Conservation (phyloP, 2,113 vertebrate species). For the Oncorhynchus keta region DNA sequence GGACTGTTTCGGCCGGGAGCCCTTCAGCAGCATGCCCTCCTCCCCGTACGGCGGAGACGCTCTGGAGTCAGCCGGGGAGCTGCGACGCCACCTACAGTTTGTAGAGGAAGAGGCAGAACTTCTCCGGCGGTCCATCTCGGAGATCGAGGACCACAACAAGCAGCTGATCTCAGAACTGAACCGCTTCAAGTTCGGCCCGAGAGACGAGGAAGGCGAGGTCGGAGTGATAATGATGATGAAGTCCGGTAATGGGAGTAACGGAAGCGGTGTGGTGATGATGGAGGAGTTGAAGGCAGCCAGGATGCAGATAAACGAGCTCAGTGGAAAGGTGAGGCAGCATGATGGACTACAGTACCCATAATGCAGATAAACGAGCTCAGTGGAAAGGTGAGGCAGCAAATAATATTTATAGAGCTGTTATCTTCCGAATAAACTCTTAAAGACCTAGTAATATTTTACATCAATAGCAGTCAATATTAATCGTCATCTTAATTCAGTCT, state of each 20-base stretch:
- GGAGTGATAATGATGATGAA: slow-evolving; percentile 40
- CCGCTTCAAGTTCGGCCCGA: slow-evolving; percentile 89
- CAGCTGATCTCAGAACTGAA: slow-evolving; percentile 90
- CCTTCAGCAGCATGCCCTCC: slow-evolving; percentile 86
- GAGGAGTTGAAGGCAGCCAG: slow-evolving; percentile 90
- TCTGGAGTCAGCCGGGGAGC: slow-evolving; percentile 84
- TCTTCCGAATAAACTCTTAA: no score
- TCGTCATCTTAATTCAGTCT: no score
- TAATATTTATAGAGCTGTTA: no score
- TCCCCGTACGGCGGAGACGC: slow-evolving; percentile 87
- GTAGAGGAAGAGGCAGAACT: slow-evolving; percentile 97
- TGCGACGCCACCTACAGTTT: slow-evolving; percentile 92
- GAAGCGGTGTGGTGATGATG: slow-evolving; percentile 66
- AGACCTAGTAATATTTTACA: no score
- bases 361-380: no score
- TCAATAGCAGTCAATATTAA: no score
- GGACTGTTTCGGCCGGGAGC: slow-evolving; percentile 85
- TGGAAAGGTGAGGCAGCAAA: no score
- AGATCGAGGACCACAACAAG: slow-evolving; percentile 96
- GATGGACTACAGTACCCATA: no score
- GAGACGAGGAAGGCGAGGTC: slow-evolving; percentile 51
- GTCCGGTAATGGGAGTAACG: slow-evolving; percentile 31
- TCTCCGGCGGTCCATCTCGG: slow-evolving; percentile 89
- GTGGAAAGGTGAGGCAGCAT: slow-evolving; percentile 69
- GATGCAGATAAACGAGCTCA: slow-evolving; percentile 91